A percentile compares a stretch with the other conserved stretches of the same genome.
Conservation (phyloP, 2,797 vertebrate genomes). For the Molossus alvarezi region DNA sequence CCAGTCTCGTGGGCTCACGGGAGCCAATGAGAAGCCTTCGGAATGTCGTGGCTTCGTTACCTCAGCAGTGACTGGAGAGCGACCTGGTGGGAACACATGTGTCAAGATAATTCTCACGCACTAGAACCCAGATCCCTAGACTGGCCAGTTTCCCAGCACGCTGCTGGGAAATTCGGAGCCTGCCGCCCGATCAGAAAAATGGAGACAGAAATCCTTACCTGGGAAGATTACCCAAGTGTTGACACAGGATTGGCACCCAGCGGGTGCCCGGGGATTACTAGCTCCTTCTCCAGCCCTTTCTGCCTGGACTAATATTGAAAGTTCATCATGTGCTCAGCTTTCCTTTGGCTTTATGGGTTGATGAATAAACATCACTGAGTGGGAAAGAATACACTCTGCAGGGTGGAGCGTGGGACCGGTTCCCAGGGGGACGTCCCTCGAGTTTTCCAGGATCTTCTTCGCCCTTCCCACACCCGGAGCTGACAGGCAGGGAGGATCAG, state of each 20-base stretch:
- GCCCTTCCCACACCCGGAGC: not conserved
- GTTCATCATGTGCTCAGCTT: not conserved
- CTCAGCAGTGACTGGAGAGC: not conserved
- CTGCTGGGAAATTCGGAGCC: fast-evolving
- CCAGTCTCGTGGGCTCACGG: not conserved
- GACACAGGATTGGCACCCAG: not conserved
- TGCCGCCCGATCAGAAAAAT: not conserved
- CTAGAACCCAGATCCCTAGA: not conserved
- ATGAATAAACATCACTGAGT: not conserved
- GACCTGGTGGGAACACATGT: not conserved
- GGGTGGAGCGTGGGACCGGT: not conserved
- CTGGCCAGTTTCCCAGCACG: too few relatives aligned
- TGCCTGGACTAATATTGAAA: conserved; percentile 11
- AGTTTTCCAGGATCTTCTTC: not conserved
- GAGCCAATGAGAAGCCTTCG: not conserved
- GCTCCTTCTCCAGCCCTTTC: not conserved
- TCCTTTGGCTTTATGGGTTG: not conserved
- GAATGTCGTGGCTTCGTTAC: not conserved
- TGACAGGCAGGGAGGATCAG: not conserved
- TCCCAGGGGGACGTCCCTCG: not conserved
- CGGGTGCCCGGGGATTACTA: not conserved
- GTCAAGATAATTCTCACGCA: not conserved
- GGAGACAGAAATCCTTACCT: not conserved
- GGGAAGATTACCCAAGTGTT: not conserved
- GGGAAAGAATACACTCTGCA: not conserved